Percentiles rank a stretch among this genome's conserved stretches.
These are phyloP conservation scores for Epiblema foenella DNA, from an alignment of 2,888 invertebrate genomes.

Conservation along the genomic window DNA sequence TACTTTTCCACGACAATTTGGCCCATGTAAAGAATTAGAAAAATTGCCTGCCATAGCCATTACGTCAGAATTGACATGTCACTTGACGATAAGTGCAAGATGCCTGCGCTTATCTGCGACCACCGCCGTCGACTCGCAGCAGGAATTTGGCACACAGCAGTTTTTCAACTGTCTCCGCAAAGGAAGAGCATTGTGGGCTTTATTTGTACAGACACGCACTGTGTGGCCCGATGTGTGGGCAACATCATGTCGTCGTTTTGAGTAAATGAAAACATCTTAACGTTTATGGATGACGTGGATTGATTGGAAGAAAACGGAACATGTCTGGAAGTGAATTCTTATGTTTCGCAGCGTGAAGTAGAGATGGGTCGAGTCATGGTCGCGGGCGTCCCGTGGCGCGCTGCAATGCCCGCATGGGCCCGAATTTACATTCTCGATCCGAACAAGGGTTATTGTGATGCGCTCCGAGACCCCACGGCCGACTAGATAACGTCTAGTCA, in stretches of 20 bases:
- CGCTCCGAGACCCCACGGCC: slow-evolving; percentile 49
- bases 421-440: slow-evolving; percentile 76
- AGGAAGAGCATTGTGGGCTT: slow-evolving; percentile 50
- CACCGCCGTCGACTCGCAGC: slow-evolving; percentile 51
- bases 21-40: not conserved
- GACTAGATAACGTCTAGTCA: slow-evolving; percentile 64
- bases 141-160: slow-evolving; percentile 53
- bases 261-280: slow-evolving; percentile 58
- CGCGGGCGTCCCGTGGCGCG: slow-evolving; percentile 70
- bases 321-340: slow-evolving; percentile 77
- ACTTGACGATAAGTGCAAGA: slow-evolving; percentile 43
- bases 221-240: slow-evolving; percentile 65
- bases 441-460: slow-evolving; percentile 64
- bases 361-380: slow-evolving; percentile 72
- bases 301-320: slow-evolving; percentile 70
- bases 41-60: too few relatives aligned
- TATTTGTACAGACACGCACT: slow-evolving; percentile 56
- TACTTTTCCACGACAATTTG: not conserved
- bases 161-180: slow-evolving; percentile 48
- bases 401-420: slow-evolving; percentile 65
- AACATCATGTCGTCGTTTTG: slow-evolving; percentile 60
- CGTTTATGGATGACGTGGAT: slow-evolving; percentile 65
- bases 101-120: slow-evolving; percentile 51
- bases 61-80: slow-evolving; percentile 46
- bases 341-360: slow-evolving; percentile 81